phyloP scores from a whole-genome alignment of 2,888 invertebrate genomes.

The Lysandra bellargus region DNA sequence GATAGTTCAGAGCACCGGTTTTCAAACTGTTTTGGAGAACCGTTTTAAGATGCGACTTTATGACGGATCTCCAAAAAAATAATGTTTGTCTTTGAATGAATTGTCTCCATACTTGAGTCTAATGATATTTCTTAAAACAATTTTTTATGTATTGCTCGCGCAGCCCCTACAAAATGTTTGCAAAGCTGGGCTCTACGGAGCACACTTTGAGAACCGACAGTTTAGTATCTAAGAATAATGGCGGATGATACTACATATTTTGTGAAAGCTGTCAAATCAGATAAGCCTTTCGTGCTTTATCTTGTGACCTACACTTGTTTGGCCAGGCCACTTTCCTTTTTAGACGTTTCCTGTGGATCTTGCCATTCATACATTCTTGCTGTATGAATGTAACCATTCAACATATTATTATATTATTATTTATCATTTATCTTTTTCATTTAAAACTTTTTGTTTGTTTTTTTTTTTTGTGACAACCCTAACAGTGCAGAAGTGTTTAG shows the following conservation, averaged over 20 bases:
- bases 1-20: not conserved
- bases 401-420: no score
- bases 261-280: conserved; percentile 22
- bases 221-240: conserved; percentile 6
- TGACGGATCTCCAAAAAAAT: no score
- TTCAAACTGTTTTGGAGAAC: no score
- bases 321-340: conserved; percentile 19
- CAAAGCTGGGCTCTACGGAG: no score
- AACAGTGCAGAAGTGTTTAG: not conserved
- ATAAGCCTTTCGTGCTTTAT: conserved; percentile 18
- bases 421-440: no score
- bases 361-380: conserved; percentile 12
- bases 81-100: no score
- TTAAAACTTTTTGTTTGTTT: not conserved
- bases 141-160: no score
- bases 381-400: not conserved
- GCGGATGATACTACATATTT: conserved; percentile 20
- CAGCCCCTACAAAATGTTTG: no score
- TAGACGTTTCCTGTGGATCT: conserved; percentile 2
- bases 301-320: conserved; percentile 25
- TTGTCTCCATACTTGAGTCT: no score
- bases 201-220: no score
- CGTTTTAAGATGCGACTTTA: no score
- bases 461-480: not conserved
- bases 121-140: no score